Evolutionary conservation across 2,113 vertebrate species (phyloP).

Genomic region (Plecotus auritus): DNA sequence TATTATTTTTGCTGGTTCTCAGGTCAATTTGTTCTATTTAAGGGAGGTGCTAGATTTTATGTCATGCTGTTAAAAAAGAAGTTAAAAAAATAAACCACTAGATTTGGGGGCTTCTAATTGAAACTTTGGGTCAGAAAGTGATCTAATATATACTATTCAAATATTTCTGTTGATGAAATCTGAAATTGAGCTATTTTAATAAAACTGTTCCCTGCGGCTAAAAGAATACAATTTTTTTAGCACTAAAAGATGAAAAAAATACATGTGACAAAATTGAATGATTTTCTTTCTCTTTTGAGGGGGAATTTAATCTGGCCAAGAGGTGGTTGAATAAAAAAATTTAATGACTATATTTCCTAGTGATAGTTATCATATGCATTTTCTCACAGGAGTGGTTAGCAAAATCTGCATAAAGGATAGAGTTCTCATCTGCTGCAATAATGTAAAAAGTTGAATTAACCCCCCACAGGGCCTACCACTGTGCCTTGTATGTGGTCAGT

Average conservation of each 20-base stretch:
- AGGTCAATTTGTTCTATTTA: background rate
- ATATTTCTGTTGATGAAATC: background rate
- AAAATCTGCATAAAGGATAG: background rate
- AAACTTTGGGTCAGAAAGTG: background rate
- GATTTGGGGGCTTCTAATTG: background rate
- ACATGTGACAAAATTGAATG: background rate
- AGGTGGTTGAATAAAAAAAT: constrained; percentile 4
- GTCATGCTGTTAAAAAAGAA: background rate
- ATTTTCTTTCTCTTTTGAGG: background rate
- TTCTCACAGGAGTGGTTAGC: constrained; percentile 31
- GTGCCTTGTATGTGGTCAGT: background rate
- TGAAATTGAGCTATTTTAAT: background rate
- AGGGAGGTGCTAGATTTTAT: background rate
- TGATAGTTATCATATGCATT: background rate
- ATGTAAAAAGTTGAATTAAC: constrained; percentile 44
- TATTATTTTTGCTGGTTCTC: background rate
- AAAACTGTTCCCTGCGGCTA: background rate
- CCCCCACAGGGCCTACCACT: background rate
- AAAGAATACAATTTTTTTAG: background rate
- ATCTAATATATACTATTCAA: background rate
- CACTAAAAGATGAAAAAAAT: background rate
- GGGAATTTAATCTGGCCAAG: constrained; percentile 28
- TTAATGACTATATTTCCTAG: constrained; percentile 21
- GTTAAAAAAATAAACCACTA: background rate
- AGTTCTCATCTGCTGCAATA: background rate